A percentile compares a stretch with the other conserved stretches of the same genome.
Conservation (phyloP, 2,113 vertebrate species). For the Oryzias javanicus region DNA sequence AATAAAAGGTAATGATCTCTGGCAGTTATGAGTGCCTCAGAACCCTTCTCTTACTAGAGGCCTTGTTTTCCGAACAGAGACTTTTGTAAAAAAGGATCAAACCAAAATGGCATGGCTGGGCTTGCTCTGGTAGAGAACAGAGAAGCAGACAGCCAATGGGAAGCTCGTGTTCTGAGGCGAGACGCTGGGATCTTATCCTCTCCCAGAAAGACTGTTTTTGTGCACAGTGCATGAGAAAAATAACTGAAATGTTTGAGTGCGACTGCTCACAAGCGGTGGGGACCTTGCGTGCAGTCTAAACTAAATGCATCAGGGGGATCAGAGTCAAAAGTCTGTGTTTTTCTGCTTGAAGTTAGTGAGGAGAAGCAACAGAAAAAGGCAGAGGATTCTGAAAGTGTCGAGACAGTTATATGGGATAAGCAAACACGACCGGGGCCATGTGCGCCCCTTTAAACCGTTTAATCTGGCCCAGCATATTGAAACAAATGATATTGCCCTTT, state of each 20-base stretch:
- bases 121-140: not conserved
- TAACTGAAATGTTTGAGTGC: not conserved
- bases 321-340: not conserved
- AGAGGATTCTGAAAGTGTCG: not conserved
- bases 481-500: no score
- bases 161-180: not conserved
- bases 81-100: no score
- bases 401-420: not conserved
- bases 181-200: not conserved
- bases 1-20: constrained; percentile 31
- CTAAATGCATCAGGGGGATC: not conserved
- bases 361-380: not conserved
- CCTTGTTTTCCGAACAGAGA: not conserved
- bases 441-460: no score
- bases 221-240: not conserved
- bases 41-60: not conserved
- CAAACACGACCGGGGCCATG: no score
- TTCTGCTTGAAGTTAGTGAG: not conserved
- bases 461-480: no score
- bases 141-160: not conserved
- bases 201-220: not conserved
- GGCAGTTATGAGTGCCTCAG: constrained; percentile 15
- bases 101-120: not conserved
- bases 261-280: not conserved
- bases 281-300: not conserved